Evolutionary conservation across 2,888 invertebrate species (phyloP).

Genomic region (Aquatica leii): DNA sequence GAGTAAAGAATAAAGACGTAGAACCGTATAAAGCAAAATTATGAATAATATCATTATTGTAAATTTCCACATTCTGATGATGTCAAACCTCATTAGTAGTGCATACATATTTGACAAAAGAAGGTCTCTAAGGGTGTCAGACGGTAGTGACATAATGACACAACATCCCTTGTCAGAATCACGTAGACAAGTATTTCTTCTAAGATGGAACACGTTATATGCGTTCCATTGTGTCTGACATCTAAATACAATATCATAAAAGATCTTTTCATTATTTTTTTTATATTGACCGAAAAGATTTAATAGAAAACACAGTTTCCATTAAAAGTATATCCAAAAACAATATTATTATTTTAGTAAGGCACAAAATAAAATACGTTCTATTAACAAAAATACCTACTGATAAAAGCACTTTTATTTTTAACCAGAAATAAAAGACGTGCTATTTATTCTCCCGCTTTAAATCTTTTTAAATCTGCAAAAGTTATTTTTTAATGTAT

Average conservation of each 20-base stretch:
- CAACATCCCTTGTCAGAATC: constrained; percentile 35
- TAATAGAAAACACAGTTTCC: not conserved
- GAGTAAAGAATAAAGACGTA: too few species aligned
- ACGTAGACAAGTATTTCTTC: constrained; percentile 28
- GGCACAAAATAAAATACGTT: too few species aligned
- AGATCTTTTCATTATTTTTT: constrained; percentile 3
- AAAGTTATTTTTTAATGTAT: too few species aligned
- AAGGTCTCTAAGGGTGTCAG: constrained; percentile 35
- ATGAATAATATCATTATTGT: too few species aligned
- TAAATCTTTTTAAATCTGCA: too few species aligned
- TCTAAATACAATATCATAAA: constrained; percentile 20
- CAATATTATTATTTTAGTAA: too few species aligned
- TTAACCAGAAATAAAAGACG: too few species aligned
- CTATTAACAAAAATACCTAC: too few species aligned
- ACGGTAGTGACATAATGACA: constrained; percentile 34
- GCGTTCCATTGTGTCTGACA: constrained; percentile 18
- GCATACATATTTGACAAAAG: constrained; percentile 35
- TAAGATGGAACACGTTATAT: constrained; percentile 20
- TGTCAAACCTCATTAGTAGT: constrained; percentile 32
- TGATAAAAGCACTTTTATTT: too few species aligned
- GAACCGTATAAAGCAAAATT: too few species aligned
- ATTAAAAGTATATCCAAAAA: too few species aligned
- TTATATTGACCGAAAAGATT: not conserved
- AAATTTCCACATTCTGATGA: constrained; percentile 23
- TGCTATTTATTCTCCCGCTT: too few species aligned